Evolutionary conservation across 2,113 vertebrate species (phyloP), one percentile per base, ranked within the genome.

Genomic region (Seriola dumerili): DNA sequence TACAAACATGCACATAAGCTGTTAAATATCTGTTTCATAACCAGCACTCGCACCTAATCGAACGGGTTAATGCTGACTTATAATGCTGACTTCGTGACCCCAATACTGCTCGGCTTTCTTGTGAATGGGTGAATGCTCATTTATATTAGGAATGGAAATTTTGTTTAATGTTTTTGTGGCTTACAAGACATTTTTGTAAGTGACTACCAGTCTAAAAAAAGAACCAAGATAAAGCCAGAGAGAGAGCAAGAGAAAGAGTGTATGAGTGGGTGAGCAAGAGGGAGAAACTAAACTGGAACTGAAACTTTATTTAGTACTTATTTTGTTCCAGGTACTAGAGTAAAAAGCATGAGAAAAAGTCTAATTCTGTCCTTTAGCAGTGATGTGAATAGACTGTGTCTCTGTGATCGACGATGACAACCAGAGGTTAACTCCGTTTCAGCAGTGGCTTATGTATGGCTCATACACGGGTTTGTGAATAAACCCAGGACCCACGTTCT

Each of bases 231-330:
- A 61, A 48, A 38, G 48, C 25, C 10, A 54, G 3, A 4, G 17
- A 50, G 19, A 58, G 21, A 61, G 21, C 46, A 44, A 38, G 48
- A 70, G 44, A 78, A 50, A 46, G 32, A 78, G 54, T 5, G 5
- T 38, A 65, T 64, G 70, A 78, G 79, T 80, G 79, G 59, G 64
- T 54, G 82, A 77, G 54, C 10, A 12, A 50, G 79, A 80, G 64
- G 73, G 50, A 88, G 65, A 81, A 77, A 59, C 34, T 64, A 52
- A 83, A 72, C 40, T 85, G 64, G 70, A 86, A 91, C 58, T 84
- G 87, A 87, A 89, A 88, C 83, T 65, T 66, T 66, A 42, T 82
- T 61, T 67, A 25, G 32, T 69, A 10, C 62, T 79, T 78, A 38
- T 63, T 85, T 79, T 67, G 57, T 83, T 81, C 79, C 69, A 81